Base-by-base conservation (phyloP, 1,140 invertebrate genomes). In the Subanguina moxae region DNA sequence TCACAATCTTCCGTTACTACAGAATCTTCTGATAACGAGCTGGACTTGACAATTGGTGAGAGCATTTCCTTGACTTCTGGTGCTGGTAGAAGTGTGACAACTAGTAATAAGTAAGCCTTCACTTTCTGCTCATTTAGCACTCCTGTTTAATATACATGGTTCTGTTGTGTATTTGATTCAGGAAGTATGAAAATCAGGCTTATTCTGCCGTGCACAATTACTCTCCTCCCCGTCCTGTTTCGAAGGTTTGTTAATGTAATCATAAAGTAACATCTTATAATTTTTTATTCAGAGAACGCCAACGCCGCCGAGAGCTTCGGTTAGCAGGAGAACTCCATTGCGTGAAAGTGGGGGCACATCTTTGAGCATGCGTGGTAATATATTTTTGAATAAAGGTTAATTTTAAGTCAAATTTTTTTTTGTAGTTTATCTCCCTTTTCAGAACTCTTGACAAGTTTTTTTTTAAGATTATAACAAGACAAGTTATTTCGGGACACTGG, bases 281-380 rank as follows among this genome's bases (percentile, higher is more conserved):
- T 38, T 38, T 11, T 38, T 11, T 38, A 11, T 38, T 38, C 32
- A 71, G 21, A 65, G 69, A 23, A 71, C 69, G 5, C 69, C 69
- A 27, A 71, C 69, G 25, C 69, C 69, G 28, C 69, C 69, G 1
- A 59, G 69, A 21, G 11, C 67, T 23, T 30, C 67, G 5, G 66
- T 57, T 23, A 27, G 3, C 32, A 67, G n/a, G 11, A 42, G 64
- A 15, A 67, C 30, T 42, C 62, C 65, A 1, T 38, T 67, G 13
- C 65, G 65, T 27, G 38, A 67, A 19, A 43, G 32, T 48, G 68
- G 43, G 17, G 7, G 9, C 17, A 46, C n/a, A 3, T 27, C 1
- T n/a, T 27, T 62, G 19, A 21, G 57, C 61, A 1, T 13, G 38
- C 58, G 65, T 46, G 65, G 65, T 11, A 43, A 66, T 48, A 67